Conservation (phyloP, 2,113 vertebrate species). For the Trachemys scripta region DNA sequence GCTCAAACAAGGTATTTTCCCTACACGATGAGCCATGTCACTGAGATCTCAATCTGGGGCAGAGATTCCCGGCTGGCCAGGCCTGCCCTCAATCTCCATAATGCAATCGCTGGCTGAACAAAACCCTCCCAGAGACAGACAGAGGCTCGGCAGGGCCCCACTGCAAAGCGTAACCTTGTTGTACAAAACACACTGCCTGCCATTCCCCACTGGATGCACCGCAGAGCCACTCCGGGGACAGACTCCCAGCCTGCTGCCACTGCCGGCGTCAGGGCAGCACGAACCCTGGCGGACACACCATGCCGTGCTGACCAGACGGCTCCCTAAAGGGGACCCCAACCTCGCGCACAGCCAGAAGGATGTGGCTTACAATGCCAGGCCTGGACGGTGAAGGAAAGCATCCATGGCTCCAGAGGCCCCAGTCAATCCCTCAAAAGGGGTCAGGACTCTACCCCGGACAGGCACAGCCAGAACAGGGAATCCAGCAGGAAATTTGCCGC, state of each 20-base stretch:
- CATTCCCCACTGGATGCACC: background rate
- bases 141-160: background rate
- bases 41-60: background rate
- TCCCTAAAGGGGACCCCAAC: no score
- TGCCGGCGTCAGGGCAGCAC: background rate
- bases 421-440: no score
- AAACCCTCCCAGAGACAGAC: background rate
- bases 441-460: background rate
- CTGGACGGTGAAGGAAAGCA: no score
- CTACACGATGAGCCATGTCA: background rate
- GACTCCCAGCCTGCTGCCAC: background rate
- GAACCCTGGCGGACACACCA: background rate
- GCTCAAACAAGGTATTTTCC: background rate
- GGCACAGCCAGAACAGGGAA: accelerated
- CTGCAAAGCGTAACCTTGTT: accelerated
- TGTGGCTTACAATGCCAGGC: no score
- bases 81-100: background rate
- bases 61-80: background rate
- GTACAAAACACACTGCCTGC: accelerated
- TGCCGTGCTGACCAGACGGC: background rate
- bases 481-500: background rate
- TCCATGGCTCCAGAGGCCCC: no score
- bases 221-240: background rate
- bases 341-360: background rate
- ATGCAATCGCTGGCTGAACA: background rate